phyloP scores from a whole-genome alignment of 2,797 vertebrate species.

The Sebastes paucispinis region DNA sequence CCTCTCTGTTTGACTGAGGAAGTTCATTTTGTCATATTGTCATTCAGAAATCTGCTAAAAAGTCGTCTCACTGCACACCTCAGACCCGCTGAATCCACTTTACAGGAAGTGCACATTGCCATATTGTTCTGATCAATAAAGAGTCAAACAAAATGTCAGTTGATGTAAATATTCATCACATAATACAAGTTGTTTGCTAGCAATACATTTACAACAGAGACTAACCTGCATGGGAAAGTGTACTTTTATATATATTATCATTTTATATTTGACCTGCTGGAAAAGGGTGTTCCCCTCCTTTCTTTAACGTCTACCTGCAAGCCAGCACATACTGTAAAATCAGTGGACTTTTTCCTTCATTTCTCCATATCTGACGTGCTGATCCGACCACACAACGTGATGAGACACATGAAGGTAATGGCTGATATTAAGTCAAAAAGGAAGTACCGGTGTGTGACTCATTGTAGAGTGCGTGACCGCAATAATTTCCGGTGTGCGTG shows the following conservation, averaged over 20 bases:
- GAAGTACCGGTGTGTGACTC: not conserved
- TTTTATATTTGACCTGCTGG: not conserved
- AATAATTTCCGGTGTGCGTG: not conserved
- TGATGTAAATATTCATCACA: not conserved
- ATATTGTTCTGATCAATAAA: conserved; percentile 60
- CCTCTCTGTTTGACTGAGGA: not conserved
- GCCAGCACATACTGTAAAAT: not conserved
- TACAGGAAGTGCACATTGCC: not conserved
- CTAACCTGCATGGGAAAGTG: not conserved
- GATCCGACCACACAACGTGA: not conserved
- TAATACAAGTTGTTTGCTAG: not conserved
- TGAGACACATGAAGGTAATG: no score
- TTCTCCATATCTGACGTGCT: not conserved
- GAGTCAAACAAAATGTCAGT: not conserved
- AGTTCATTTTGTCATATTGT: not conserved
- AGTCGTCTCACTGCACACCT: not conserved
- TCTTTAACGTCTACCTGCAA: not conserved
- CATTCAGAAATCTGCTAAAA: conserved; percentile 14
- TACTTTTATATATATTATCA: not conserved
- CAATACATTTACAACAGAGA: not conserved
- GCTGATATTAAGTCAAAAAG: not conserved
- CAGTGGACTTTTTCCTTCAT: no score
- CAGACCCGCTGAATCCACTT: not conserved
- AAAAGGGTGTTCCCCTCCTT: not conserved
- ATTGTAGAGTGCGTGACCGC: not conserved